phyloP scores from a whole-genome alignment of 2,888 invertebrate species.

The Melangyna quadrimaculata region DNA sequence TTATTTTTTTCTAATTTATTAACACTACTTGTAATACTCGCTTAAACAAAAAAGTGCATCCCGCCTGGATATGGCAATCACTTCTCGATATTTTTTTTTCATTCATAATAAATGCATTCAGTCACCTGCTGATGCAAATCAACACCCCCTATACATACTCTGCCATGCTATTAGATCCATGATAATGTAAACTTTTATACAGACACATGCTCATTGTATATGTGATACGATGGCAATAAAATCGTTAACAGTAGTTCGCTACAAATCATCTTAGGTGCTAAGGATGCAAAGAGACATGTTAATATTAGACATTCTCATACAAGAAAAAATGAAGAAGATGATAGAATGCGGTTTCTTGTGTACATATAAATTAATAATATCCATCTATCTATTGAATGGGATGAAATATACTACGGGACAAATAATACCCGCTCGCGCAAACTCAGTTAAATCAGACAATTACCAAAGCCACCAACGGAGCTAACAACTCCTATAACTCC shows the following conservation, averaged over 20 bases:
- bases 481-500: slow-evolving; percentile 28
- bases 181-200: slow-evolving; percentile 19
- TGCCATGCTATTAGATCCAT: neutral
- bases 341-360: slow-evolving; percentile 33
- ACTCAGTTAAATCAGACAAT: slow-evolving; percentile 59
- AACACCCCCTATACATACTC: neutral
- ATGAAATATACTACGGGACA: slow-evolving; percentile 8
- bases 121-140: slow-evolving; percentile 3
- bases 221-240: slow-evolving; percentile 13
- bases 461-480: slow-evolving; percentile 64
- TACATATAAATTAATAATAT: slow-evolving; percentile 52
- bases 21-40: neutral
- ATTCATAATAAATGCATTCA: slow-evolving; percentile 19
- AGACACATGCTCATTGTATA: neutral
- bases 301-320: slow-evolving; percentile 35
- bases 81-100: slow-evolving; percentile 17
- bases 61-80: neutral
- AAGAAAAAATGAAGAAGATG: slow-evolving; percentile 25
- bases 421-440: slow-evolving; percentile 53
- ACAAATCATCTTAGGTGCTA: slow-evolving; percentile 42
- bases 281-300: slow-evolving; percentile 32
- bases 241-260: slow-evolving; percentile 33
- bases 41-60: neutral
- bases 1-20: neutral
- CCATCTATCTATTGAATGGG: slow-evolving; percentile 18